Evolutionary conservation across 1,140 invertebrate genomes (phyloP).

Genomic region (Lethocerus indicus): DNA sequence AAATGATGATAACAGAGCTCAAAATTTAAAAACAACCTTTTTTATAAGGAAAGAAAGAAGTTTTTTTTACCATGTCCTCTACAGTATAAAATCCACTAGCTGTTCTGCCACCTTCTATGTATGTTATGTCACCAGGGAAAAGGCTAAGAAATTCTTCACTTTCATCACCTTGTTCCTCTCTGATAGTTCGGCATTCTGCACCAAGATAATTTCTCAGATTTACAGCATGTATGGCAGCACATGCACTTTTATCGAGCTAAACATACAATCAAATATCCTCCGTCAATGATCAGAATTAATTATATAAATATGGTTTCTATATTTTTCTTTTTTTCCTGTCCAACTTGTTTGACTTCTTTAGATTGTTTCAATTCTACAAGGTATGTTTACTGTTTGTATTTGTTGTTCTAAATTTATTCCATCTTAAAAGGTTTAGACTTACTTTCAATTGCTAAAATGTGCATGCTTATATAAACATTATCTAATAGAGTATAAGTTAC

Average conservation of each 20-base stretch:
- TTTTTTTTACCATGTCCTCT: slow-evolving; percentile 60
- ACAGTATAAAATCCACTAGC: slow-evolving; percentile 95
- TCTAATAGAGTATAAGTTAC: neutral
- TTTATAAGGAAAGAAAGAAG: neutral
- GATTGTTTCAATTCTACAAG: no score
- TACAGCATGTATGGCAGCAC: slow-evolving; percentile 97
- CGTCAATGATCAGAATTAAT: no score
- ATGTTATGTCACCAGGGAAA: slow-evolving; percentile 84
- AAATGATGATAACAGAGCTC: no score
- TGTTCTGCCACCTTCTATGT: slow-evolving; percentile 92
- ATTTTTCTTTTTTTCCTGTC: no score
- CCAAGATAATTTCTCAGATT: slow-evolving; percentile 92
- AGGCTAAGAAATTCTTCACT: slow-evolving; percentile 87
- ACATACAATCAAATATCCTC: no score
- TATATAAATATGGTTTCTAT: no score
- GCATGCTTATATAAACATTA: neutral
- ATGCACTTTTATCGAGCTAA: slow-evolving; percentile 94
- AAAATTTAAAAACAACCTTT: neutral
- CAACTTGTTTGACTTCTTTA: no score
- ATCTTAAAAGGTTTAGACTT: neutral
- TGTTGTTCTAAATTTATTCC: no score
- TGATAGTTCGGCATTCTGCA: slow-evolving; percentile 87
- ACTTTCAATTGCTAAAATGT: neutral
- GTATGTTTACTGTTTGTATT: no score
- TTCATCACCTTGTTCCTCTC: slow-evolving; percentile 95